A percentile compares a stretch with the other conserved stretches of the same genome.
Conservation (phyloP, 2,797 vertebrate genomes). For the Enteromius radiatus region DNA sequence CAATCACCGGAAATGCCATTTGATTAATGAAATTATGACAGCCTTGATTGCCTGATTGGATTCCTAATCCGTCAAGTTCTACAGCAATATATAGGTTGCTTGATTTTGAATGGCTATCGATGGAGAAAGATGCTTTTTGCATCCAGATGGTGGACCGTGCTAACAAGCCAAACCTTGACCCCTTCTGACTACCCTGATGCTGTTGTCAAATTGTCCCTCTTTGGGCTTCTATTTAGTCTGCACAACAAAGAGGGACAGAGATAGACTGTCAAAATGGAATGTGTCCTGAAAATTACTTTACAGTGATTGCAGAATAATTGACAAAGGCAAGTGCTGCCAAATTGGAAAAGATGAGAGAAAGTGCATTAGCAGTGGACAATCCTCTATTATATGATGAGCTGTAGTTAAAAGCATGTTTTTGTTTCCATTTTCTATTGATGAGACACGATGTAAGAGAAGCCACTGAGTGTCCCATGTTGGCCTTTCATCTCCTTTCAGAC, state of each 20-base stretch:
- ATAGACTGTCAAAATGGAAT: slow-evolving; percentile 21
- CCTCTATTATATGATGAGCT: background rate
- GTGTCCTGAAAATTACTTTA: slow-evolving; percentile 17
- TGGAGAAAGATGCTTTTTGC: background rate
- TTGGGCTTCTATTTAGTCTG: background rate
- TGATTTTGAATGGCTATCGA: background rate
- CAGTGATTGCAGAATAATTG: slow-evolving; percentile 25
- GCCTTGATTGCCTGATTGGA: background rate
- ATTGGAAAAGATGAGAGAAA: slow-evolving; percentile 24
- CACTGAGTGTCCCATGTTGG: slow-evolving; percentile 11
- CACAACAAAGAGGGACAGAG: background rate
- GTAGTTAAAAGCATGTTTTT: slow-evolving; percentile 27
- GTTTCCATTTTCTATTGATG: slow-evolving; percentile 31
- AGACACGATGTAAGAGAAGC: slow-evolving; percentile 27
- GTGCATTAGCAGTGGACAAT: slow-evolving; percentile 31
- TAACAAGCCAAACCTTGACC: slow-evolving; percentile 19
- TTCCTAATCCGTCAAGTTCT: background rate
- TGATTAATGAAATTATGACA: background rate
- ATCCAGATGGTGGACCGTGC: background rate
- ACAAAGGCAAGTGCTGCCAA: slow-evolving; percentile 30
- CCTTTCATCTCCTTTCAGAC: slow-evolving; percentile 45
- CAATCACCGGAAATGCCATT: background rate
- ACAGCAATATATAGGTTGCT: background rate
- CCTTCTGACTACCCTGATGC: background rate
- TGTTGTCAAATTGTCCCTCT: background rate